phyloP scores from a whole-genome alignment of 1,140 invertebrate species.

The Lordiphosa mommai region DNA sequence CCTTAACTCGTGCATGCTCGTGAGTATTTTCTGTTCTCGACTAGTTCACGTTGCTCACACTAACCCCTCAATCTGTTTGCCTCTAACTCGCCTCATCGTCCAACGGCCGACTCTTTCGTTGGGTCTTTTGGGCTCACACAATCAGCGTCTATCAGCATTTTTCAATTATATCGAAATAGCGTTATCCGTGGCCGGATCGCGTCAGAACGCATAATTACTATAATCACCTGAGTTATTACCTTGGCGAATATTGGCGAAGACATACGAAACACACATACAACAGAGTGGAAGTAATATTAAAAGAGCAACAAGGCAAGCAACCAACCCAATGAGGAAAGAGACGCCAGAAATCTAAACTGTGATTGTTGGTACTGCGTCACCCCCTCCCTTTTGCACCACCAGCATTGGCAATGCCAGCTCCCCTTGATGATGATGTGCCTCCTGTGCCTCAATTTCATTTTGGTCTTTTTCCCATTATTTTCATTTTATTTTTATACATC shows the following conservation, averaged over 20 bases:
- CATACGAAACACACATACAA: constrained; percentile 37
- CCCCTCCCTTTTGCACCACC: not conserved
- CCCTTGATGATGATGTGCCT: constrained; percentile 6
- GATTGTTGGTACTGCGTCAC: constrained; percentile 42
- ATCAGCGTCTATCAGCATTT: constrained; percentile 80
- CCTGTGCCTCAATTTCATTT: constrained; percentile 65
- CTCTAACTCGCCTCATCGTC: constrained; percentile 2
- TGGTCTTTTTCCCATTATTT: constrained; percentile 75
- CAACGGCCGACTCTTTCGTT: constrained; percentile 3
- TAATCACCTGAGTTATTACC: constrained; percentile 80
- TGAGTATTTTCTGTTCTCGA: too few relatives aligned
- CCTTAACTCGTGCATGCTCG: too few relatives aligned
- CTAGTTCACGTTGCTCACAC: too few relatives aligned
- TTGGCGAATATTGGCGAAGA: constrained; percentile 78
- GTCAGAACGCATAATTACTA: constrained; percentile 80
- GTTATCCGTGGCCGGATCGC: constrained; percentile 79
- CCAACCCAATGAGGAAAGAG: constrained; percentile 4
- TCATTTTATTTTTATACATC: constrained; percentile 40
- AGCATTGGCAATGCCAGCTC: not conserved
- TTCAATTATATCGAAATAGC: constrained; percentile 80
- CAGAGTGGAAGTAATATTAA: constrained; percentile 61
- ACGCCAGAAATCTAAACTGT: constrained; percentile 71
- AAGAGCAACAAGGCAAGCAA: constrained; percentile 41
- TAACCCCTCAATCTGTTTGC: not conserved
- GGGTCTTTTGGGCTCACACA: constrained; percentile 45